These are phyloP conservation scores for Tetranychus cinnabarinus DNA, from an alignment of 1,140 invertebrate species.

Conservation along the genomic window DNA sequence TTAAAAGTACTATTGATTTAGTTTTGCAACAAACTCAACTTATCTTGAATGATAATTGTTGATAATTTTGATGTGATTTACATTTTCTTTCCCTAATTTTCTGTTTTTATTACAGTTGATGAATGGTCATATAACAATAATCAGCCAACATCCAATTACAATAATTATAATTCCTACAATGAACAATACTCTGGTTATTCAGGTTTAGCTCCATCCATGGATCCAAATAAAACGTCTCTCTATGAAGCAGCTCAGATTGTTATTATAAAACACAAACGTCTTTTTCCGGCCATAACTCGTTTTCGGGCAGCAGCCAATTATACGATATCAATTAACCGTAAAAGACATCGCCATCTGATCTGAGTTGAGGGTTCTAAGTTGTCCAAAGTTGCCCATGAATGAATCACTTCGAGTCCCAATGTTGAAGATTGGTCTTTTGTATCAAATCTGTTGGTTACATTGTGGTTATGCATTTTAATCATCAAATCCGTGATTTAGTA, in stretches of 20 bases:
- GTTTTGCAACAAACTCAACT: too few relatives aligned
- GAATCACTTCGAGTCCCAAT: constrained; percentile 2
- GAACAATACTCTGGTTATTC: too few relatives aligned
- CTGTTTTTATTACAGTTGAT: too few relatives aligned
- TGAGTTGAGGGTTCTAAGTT: too few relatives aligned
- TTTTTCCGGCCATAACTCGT: constrained; percentile 18
- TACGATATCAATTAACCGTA: constrained; percentile 14
- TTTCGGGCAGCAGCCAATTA: constrained; percentile 19
- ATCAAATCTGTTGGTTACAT: constrained; percentile 15
- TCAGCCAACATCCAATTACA: too few relatives aligned
- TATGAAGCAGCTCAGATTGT: constrained; percentile 10
- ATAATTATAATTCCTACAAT: too few relatives aligned
- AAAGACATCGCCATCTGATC: neutral
- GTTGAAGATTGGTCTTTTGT: constrained; percentile 2
- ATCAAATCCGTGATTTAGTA: constrained; percentile 3
- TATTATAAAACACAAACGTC: constrained; percentile 18
- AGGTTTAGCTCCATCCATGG: neutral
- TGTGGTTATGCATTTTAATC: constrained; percentile 17
- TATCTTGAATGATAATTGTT: too few relatives aligned
- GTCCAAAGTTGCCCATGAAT: neutral
- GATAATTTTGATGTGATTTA: too few relatives aligned
- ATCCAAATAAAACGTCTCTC: constrained; percentile 1
- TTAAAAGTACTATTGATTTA: too few relatives aligned
- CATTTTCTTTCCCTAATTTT: too few relatives aligned
- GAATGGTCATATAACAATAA: too few relatives aligned